Base-by-base conservation (phyloP, 2,797 vertebrate genomes). In the Huso huso region DNA sequence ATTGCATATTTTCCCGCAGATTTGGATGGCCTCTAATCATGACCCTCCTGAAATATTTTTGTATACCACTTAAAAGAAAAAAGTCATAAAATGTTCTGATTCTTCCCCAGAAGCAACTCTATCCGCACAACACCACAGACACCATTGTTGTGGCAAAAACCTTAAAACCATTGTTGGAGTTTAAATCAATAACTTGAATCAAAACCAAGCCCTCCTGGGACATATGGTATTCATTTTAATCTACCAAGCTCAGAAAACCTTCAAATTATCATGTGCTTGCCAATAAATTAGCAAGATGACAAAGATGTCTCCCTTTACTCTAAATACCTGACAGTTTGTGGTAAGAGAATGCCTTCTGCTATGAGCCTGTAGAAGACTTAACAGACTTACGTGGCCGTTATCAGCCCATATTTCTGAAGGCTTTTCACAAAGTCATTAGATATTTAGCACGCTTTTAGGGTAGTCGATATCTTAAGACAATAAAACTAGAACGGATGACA, bases 401-500 rank as follows among this genome's bases (percentile, higher is more conserved):
- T 37, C 7, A 62, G 61, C 37, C 15, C 10, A 7, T 37, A 37
- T 48, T 62, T 62, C 18, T 7, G 18, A 10, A 63, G 61, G 52
- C 67, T 68, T 66, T 52, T 61, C 23, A 58, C 12, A 48, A 9
- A 2, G 0, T 6, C 64, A 78, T 77, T 75, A 80, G 80, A 79
- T 76, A 81, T 81, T 79, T 68, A 75, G 59, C 51, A 63, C 66
- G 62, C 65, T 82, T 73, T 80, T 68, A 77, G 11, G 51, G 67
- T 70, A 68, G 73, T 76, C 66, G 64, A 71, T 60, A 23, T 53
- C 48, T 70, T 72, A 63, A 74, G 71, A 74, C 60, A 76, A 79
- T 0, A 6, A 72, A 71, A 75, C 72, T 11, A 15, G 70, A 71
- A 50, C 52, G 55, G 62, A 15, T 58, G 67, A 68, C 23, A 59